Evolutionary conservation across 23 tunicate genomes (phyloP).

Genomic region (Halocynthia aurantium): DNA sequence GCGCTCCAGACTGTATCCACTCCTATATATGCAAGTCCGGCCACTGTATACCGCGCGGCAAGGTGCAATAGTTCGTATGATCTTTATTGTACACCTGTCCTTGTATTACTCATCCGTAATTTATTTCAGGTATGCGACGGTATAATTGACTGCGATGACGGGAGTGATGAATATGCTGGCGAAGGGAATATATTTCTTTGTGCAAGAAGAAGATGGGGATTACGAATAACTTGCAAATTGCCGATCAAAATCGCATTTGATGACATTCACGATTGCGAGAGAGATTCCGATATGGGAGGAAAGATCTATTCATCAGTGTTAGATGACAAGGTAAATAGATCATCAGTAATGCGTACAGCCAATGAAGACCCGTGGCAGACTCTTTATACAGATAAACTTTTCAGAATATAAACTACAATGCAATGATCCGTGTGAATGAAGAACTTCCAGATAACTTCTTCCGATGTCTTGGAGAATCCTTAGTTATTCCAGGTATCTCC

Average conservation of each 20-base stretch:
- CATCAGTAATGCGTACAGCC: no score
- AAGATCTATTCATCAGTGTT: no score
- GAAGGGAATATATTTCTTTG: slow-evolving; percentile 17
- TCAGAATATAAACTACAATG: no score
- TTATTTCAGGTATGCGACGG: slow-evolving; percentile 31
- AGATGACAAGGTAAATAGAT: no score
- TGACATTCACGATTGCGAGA: slow-evolving; percentile 27
- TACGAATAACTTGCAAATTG: slow-evolving; percentile 18
- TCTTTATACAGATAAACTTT: no score
- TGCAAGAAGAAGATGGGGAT: slow-evolving; percentile 15
- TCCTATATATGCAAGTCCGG: slow-evolving; percentile 21
- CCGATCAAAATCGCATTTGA: slow-evolving; percentile 18
- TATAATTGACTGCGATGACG: slow-evolving; percentile 24
- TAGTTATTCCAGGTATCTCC: slow-evolving; percentile 15
- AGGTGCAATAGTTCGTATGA: slow-evolving; percentile 1
- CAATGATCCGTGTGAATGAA: neutral
- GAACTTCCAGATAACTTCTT: neutral
- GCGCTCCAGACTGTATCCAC: neutral
- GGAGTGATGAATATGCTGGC: slow-evolving; percentile 16
- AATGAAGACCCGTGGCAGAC: no score
- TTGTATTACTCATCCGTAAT: no score
- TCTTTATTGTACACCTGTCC: neutral
- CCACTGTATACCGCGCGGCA: slow-evolving; percentile 14
- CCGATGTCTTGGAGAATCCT: slow-evolving; percentile 8
- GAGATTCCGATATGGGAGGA: slow-evolving; percentile 9